A percentile compares a stretch with the other conserved stretches of the same genome.
These are phyloP conservation scores for Labrus mixtus DNA, from an alignment of 2,113 vertebrate species.

Conservation along the genomic window DNA sequence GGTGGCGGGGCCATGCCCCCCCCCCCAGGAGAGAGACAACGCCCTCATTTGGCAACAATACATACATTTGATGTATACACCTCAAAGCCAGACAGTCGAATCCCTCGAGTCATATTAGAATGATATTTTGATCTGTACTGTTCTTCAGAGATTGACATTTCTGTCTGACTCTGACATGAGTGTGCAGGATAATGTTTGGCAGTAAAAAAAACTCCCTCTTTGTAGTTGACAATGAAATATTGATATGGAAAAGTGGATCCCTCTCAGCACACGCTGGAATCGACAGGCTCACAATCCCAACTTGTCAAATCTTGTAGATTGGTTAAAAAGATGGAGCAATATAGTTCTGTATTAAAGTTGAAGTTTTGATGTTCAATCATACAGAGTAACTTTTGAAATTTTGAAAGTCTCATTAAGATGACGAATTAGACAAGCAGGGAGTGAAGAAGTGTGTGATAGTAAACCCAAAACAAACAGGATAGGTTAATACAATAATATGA, in stretches of 20 bases:
- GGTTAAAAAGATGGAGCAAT: too few relatives aligned
- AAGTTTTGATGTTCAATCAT: too few relatives aligned
- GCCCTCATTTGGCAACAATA: conserved; percentile 16
- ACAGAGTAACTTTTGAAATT: too few relatives aligned
- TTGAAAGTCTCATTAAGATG: too few relatives aligned
- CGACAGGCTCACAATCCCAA: too few relatives aligned
- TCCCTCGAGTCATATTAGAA: neutral
- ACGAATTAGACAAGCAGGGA: too few relatives aligned
- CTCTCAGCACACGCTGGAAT: neutral
- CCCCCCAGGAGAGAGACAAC: neutral
- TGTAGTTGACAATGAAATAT: neutral
- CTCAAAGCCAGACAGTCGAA: neutral
- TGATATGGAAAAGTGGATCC: neutral
- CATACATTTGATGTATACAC: neutral
- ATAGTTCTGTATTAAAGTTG: too few relatives aligned
- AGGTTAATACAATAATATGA: too few relatives aligned
- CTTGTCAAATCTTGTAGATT: neutral
- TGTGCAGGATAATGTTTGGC: neutral
- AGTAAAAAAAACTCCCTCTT: neutral
- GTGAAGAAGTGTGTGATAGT: too few relatives aligned
- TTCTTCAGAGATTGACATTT: too few relatives aligned
- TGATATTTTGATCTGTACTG: neutral
- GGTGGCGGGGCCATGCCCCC: conserved; percentile 34
- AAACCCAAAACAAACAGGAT: too few relatives aligned
- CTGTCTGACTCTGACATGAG: neutral